A percentile compares a stretch with the other conserved stretches of the same genome.
Evolutionary conservation across 2,113 vertebrate species (phyloP).

Genomic region (Lipophrys pholis): DNA sequence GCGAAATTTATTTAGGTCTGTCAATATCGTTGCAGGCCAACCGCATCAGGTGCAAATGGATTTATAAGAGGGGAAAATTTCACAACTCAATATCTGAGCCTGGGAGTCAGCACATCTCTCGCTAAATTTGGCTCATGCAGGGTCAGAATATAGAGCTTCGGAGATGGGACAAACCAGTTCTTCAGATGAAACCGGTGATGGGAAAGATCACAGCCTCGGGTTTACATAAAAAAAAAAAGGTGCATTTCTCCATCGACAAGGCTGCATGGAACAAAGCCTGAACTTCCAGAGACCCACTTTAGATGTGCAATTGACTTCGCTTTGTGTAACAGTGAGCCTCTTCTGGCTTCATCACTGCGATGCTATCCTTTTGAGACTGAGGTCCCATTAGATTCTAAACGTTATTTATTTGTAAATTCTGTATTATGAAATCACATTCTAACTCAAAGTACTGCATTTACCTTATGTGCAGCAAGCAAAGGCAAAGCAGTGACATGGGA

Average conservation of each 20-base stretch:
- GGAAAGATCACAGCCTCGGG: slow-evolving; percentile 4
- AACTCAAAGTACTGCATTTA: too few relatives aligned
- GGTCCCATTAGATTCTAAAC: too few relatives aligned
- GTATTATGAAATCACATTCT: too few relatives aligned
- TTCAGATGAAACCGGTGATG: slow-evolving; percentile 13
- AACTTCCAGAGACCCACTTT: too few relatives aligned
- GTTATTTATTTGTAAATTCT: too few relatives aligned
- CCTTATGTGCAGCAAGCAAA: too few relatives aligned
- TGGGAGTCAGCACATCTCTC: slow-evolving; percentile 28
- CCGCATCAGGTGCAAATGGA: slow-evolving; percentile 30
- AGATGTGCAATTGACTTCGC: slow-evolving; percentile 7
- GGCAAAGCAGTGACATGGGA: too few relatives aligned
- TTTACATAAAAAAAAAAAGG: too few relatives aligned
- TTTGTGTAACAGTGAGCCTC: neutral
- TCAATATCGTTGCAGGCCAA: slow-evolving; percentile 37
- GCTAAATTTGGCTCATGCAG: slow-evolving; percentile 33
- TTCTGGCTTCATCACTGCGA: too few relatives aligned
- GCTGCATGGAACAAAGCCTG: too few relatives aligned
- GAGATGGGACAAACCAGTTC: slow-evolving; percentile 18
- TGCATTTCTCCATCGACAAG: too few relatives aligned
- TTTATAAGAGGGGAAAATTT: slow-evolving; percentile 31
- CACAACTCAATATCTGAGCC: slow-evolving; percentile 34
- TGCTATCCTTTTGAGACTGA: too few relatives aligned
- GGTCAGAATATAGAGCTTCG: slow-evolving; percentile 25
- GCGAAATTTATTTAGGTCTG: slow-evolving; percentile 32